Evolutionary conservation across 2,888 invertebrate species (phyloP), one percentile per base, ranked within the genome.

Genomic region (Strigamia crassipes): DNA sequence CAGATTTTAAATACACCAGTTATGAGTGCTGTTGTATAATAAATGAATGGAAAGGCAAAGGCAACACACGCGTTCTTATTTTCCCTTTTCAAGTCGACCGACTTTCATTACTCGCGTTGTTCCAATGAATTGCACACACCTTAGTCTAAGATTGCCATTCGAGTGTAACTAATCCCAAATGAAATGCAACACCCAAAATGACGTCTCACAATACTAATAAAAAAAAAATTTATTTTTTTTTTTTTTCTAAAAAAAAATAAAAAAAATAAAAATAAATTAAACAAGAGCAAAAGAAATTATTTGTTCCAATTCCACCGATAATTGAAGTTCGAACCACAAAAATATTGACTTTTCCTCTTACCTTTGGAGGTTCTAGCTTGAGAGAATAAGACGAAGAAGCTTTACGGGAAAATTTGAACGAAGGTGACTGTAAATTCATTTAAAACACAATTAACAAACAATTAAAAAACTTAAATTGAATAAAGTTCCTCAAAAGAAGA

Each of bases 341-440:
- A 51, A 51, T 51, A n/a, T 51, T 51, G 51, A 51, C 34, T 78
- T 38, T 80, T 80, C 80, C 3, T 83, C 86, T 84, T 83, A 87
- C 88, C 87, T 87, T 87, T 73, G 88, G 87, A 61, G 88, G 88
- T 88, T 97, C 97, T 90, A 96, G 91, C 91, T 95, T 95, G 89
- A 97, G 92, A 87, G 96, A 97, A 91, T 96, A 97, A 89, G 96
- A 96, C 86, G 96, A 96, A 86, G 96, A 96, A 87, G 96, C 96
- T 92, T 97, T 97, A 89, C 97, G 93, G 89, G 96, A 95, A 91
- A 96, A 96, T 92, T 96, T 96, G 93, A 96, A 97, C 90, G 96
- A 95, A 89, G 96, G 96, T 90, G 95, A 96, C 97, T 97, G 93
- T 1, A 80, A 66, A 66, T 66, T 61, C 27, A 10, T 10, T 9